Evolutionary conservation across 2,113 vertebrate species (phyloP), one percentile per base, ranked within the genome.

Genomic region (Romanogobio albipinnatus): DNA sequence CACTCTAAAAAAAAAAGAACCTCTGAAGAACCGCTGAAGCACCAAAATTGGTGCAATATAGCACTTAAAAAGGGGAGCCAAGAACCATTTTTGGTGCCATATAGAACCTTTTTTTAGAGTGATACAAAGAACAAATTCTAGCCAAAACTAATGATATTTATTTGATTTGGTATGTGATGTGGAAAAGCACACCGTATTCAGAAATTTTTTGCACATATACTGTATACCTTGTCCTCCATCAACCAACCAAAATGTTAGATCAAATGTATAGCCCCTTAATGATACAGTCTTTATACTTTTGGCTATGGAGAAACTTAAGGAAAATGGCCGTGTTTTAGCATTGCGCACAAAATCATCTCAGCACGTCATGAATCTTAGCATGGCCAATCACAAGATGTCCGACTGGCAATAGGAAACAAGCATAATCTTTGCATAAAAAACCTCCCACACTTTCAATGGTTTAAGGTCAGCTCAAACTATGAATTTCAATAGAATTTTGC

Each of bases 321-420:
- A 61, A 62, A 79, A 77, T 61, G 39, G 2, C 22, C 36, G 24
- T 19, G 2, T 59, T 81, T 58, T 56, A 76, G 17, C 5, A 19
- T 15, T 36, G 29, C 6, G 3, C 33, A 2, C 64, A 68, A 36
- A 68, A 9, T 68, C 8, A 59, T n/a, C 9, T 53, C 33, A 36
- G 13, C 6, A 15, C 4, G 66, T 7, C 56, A 2, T 39, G 56
- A 58, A 85, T 86, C 22, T 86, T 83, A 78, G 43, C 47, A 19
- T 19, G 58, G 19, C 70, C 17, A 53, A 8, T 84, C 33, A 15
- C 45, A 81, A 80, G 11, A 66, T 68, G 82, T 79, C 58, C 5
- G 58, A 70, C 53, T 53, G 26, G 9, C 45, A 53, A 39, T 6
- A 43, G 33, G 43, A 43, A 13, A 29, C 26, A 59, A 24, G 24